Conservation (phyloP, 2,797 vertebrate species). For the Gambelia wislizenii region DNA sequence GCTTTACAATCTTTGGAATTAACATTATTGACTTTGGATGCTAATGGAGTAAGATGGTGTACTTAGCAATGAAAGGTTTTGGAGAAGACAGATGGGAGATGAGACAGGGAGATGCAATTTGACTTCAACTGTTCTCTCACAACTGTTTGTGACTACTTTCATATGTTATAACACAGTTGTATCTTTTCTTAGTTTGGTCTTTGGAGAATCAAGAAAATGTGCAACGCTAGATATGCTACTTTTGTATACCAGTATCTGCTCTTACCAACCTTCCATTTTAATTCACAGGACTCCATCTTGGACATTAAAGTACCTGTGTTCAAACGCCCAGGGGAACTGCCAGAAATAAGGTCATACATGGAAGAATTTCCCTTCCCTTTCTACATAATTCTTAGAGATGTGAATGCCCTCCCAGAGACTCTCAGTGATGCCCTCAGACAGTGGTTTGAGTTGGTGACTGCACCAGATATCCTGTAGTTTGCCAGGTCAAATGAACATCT, state of each 20-base stretch:
- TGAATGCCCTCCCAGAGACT: conserved; percentile 93
- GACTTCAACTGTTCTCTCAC: neutral
- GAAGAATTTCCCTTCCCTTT: conserved; percentile 99
- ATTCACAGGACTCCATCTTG: conserved; percentile 92
- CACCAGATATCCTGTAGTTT: conserved; percentile 80
- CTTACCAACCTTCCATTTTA: neutral
- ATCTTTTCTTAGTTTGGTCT: neutral
- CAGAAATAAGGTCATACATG: conserved; percentile 97
- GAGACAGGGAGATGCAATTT: neutral
- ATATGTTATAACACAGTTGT: neutral
- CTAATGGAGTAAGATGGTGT: neutral
- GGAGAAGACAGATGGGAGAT: neutral
- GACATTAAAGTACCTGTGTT: conserved; percentile 99
- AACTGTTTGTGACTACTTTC: neutral
- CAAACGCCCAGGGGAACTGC: conserved; percentile 90
- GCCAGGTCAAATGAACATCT: neutral
- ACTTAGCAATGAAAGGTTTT: neutral
- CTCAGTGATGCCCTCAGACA: conserved; percentile 95
- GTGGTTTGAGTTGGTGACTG: conserved; percentile 97
- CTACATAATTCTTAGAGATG: conserved; percentile 93
- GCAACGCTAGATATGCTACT: neutral
- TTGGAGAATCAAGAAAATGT: neutral
- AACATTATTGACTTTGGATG: neutral
- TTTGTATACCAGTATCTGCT: neutral
- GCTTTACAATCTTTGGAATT: neutral